Evolutionary conservation across 1,140 invertebrate species (phyloP).

Genomic region (Halesus radiatus): DNA sequence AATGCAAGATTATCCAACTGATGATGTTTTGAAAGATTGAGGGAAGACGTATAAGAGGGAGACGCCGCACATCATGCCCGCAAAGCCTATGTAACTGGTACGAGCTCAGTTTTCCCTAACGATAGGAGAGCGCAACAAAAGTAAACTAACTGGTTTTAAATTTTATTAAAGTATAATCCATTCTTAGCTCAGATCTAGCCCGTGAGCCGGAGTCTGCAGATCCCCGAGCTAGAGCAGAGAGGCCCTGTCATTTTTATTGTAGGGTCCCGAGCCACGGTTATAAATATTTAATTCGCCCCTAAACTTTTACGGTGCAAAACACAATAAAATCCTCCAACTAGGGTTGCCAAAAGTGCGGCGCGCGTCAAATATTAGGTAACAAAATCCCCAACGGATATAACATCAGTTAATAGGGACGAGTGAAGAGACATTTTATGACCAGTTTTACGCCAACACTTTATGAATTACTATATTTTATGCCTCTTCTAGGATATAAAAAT

Average conservation of each 20-base stretch:
- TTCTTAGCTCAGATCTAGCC: background rate
- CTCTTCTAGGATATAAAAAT: constrained; percentile 17
- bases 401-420: constrained; percentile 23
- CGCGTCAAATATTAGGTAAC: constrained; percentile 25
- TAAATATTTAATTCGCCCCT: constrained; percentile 53
- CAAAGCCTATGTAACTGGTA: no score
- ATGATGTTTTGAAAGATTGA: no score
- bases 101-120: no score
- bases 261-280: constrained; percentile 42
- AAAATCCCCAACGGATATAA: constrained; percentile 9
- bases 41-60: no score
- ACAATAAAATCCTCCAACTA: constrained; percentile 46
- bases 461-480: constrained; percentile 41
- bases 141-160: no score
- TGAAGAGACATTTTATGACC: constrained; percentile 31
- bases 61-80: no score
- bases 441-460: constrained; percentile 40
- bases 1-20: no score
- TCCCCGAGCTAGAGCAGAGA: background rate
- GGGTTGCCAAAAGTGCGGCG: constrained; percentile 30
- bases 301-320: constrained; percentile 44
- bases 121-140: no score
- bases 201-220: background rate
- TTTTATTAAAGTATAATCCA: no score
- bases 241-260: constrained; percentile 40